These are phyloP conservation scores for Cybosia mesomella DNA, from an alignment of 2,888 invertebrate genomes.

Conservation along the genomic window DNA sequence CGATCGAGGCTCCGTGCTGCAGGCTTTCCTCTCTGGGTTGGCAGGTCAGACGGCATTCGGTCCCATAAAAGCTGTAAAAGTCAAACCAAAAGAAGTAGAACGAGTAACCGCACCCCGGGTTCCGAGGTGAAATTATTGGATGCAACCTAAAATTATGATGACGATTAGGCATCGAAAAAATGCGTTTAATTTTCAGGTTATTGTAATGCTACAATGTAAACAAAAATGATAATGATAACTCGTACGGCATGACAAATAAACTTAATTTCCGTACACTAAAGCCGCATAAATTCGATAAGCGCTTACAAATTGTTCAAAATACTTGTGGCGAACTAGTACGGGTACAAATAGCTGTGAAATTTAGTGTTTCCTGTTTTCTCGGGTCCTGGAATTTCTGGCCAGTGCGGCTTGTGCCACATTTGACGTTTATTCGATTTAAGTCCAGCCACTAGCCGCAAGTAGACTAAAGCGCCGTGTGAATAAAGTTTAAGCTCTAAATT, in stretches of 20 bases:
- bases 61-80: no score
- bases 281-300: slow-evolving; percentile 33
- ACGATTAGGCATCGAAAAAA: no score
- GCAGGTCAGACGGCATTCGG: no score
- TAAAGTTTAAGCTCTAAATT: slow-evolving; percentile 74
- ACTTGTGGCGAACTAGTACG: slow-evolving; percentile 50
- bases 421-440: slow-evolving; percentile 82
- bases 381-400: slow-evolving; percentile 40
- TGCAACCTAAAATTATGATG: not conserved
- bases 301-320: slow-evolving; percentile 44
- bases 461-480: slow-evolving; percentile 69
- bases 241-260: not conserved
- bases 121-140: not conserved
- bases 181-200: not conserved
- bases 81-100: no score
- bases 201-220: not conserved
- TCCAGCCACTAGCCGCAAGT: slow-evolving; percentile 63
- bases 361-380: slow-evolving; percentile 65
- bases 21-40: no score
- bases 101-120: no score
- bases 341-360: slow-evolving; percentile 67
- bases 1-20: no score
- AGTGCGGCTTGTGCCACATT: slow-evolving; percentile 60
- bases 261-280: slow-evolving; percentile 24
- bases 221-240: not conserved